Base-by-base conservation (phyloP, 2,113 vertebrate species). In the Cynopterus brachyotis region DNA sequence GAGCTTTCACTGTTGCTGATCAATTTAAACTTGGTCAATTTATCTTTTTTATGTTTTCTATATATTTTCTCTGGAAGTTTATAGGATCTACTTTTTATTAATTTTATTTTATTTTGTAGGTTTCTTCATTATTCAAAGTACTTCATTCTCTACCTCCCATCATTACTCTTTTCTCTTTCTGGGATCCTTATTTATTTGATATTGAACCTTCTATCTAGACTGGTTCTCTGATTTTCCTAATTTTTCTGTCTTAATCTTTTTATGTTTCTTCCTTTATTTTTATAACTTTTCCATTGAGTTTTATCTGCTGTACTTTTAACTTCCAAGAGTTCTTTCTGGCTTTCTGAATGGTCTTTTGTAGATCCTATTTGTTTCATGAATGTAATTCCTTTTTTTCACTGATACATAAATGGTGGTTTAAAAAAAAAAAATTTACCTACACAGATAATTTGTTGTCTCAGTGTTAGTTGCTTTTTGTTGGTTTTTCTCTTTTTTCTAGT, bases 41-140 rank as follows among this genome's bases (percentile, higher is more conserved):
- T 91, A 47, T 11, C 30, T 81, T 81, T 81, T 91, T 72, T 30
- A 35, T 62, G 24, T 82, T 82, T 79, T 35, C 50, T 69, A 0
- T 26, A 4, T 69, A 28, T 62, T 72, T 11, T 72, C 8, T 62
- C 32, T 37, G 40, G 76, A 45, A n/a, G 35, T 57, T 64, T 81
- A 73, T 16, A 94, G 55, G 42, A n/a, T 80, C 55, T 80, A 69
- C 53, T 88, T 87, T 80, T 87, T 37, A 40, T 79, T 57, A 81
- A 89, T 73, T 94, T 72, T 70, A 60, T 60, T 47, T 47, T 13
- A 50, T 80, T 72, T 16, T 72, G 26, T 64, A 72, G 20, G 16
- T 94, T 26, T 72, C 53, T 72, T 60, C 42, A 42, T 80, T 83
- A 83, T 90, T 76, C n/a, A 6, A 84, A 95, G 20, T 95, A 90